phyloP scores from a whole-genome alignment of 2,797 vertebrate genomes.

The Sylvia borin region DNA sequence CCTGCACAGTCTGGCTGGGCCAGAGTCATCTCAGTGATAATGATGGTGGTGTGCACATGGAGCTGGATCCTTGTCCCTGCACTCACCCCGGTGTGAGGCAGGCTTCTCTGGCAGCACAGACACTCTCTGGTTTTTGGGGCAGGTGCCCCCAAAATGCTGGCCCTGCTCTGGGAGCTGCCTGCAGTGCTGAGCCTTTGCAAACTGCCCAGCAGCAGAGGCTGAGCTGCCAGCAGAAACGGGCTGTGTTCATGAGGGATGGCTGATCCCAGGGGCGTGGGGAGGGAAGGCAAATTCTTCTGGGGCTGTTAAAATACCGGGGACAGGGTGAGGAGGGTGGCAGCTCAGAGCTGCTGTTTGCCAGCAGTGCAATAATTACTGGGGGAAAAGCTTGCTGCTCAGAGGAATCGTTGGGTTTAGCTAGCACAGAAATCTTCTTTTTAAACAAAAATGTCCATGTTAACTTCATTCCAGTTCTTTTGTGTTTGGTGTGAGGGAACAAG shows the following conservation, averaged over 20 bases:
- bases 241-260: not conserved
- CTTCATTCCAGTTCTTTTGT: not conserved
- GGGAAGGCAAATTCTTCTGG: not conserved
- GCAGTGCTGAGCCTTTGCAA: not conserved
- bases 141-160: not conserved
- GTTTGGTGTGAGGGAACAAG: not conserved
- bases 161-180: not conserved
- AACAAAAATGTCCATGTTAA: not conserved
- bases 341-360: not conserved
- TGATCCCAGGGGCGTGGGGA: not conserved
- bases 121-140: not conserved
- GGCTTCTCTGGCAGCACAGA: not conserved
- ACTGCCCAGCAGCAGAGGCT: not conserved
- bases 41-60: rapidly evolving
- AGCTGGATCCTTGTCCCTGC: not conserved
- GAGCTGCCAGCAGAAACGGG: not conserved
- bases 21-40: rapidly evolving
- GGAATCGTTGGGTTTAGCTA: not conserved
- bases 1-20: not conserved
- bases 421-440: not conserved
- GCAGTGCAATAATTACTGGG: not conserved
- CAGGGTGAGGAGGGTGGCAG: not conserved
- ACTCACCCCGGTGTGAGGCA: not conserved
- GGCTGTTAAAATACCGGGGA: not conserved
- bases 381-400: not conserved